A percentile compares a stretch with the other conserved stretches of the same genome.
Conservation (phyloP, 2,888 invertebrate genomes). For the Brenthis ino region DNA sequence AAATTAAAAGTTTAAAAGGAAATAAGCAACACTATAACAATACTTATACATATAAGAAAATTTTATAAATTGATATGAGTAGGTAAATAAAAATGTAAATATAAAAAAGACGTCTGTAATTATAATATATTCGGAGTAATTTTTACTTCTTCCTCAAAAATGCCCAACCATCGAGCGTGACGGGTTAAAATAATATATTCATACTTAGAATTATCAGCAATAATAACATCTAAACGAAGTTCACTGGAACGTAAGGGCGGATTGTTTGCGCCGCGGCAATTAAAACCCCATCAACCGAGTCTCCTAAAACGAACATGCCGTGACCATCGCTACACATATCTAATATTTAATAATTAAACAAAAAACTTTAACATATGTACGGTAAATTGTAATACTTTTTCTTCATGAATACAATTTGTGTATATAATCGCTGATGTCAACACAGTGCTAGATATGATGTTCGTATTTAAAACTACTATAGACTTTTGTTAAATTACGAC, state of each 20-base stretch:
- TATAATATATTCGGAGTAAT: not conserved
- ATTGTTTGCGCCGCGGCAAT: slow-evolving; percentile 65
- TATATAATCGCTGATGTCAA: too few relatives aligned
- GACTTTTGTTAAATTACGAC: not conserved
- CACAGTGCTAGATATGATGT: not conserved
- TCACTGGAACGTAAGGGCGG: slow-evolving; percentile 51
- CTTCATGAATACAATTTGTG: too few relatives aligned
- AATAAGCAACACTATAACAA: too few relatives aligned
- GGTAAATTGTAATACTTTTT: slow-evolving; percentile 2
- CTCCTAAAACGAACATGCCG: slow-evolving; percentile 58
- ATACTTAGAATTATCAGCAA: slow-evolving; percentile 36
- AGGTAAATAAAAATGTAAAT: too few relatives aligned
- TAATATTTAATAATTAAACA: slow-evolving; percentile 47
- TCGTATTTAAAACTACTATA: not conserved
- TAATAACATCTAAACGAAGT: slow-evolving; percentile 36
- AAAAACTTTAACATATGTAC: slow-evolving; percentile 16
- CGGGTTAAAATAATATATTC: slow-evolving; percentile 38
- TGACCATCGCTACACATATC: slow-evolving; percentile 73
- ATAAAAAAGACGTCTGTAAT: too few relatives aligned
- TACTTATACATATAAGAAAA: too few relatives aligned
- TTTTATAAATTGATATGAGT: too few relatives aligned
- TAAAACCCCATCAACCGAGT: slow-evolving; percentile 66
- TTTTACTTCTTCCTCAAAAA: slow-evolving; percentile 4
- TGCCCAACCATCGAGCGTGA: slow-evolving; percentile 31
- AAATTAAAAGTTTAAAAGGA: too few relatives aligned